Evolutionary conservation across 2,113 vertebrate species (phyloP).

Genomic region (Nesoenas mayeri): DNA sequence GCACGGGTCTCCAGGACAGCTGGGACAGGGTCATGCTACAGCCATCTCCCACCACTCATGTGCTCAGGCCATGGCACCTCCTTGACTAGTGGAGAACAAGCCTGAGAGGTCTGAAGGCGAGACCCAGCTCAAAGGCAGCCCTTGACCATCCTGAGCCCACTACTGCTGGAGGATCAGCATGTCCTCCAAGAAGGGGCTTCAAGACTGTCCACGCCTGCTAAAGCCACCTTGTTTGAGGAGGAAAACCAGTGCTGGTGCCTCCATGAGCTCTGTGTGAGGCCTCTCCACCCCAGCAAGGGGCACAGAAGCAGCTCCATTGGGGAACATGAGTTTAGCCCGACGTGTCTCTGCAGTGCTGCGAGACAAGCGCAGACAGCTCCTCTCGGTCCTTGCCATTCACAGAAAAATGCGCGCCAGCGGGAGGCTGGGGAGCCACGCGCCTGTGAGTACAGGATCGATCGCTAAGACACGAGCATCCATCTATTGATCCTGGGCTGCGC

Average conservation of each 20-base stretch:
- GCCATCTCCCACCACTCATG: not conserved
- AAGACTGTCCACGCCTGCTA: not conserved
- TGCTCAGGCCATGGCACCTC: not conserved
- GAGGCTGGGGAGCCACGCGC: not conserved
- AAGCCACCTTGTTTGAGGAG: not conserved
- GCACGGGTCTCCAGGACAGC: accelerated
- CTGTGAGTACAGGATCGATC: constrained; percentile 37
- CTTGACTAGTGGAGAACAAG: not conserved
- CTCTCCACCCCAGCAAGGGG: not conserved
- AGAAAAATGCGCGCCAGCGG: not conserved
- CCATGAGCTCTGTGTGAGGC: not conserved
- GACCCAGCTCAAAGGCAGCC: not conserved
- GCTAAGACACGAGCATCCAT: constrained; percentile 13
- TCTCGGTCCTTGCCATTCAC: not conserved
- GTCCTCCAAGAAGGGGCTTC: not conserved
- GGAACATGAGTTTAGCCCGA: not conserved
- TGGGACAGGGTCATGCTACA: accelerated
- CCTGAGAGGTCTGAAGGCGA: not conserved
- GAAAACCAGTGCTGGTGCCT: not conserved
- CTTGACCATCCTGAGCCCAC: not conserved
- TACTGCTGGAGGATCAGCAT: not conserved
- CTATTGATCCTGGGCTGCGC: not conserved
- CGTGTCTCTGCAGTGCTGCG: not conserved
- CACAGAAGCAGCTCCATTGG: not conserved
- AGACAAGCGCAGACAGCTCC: not conserved